These are phyloP conservation scores for Vicugna pacos DNA, from an alignment of 2,113 vertebrate genomes.

Conservation along the genomic window DNA sequence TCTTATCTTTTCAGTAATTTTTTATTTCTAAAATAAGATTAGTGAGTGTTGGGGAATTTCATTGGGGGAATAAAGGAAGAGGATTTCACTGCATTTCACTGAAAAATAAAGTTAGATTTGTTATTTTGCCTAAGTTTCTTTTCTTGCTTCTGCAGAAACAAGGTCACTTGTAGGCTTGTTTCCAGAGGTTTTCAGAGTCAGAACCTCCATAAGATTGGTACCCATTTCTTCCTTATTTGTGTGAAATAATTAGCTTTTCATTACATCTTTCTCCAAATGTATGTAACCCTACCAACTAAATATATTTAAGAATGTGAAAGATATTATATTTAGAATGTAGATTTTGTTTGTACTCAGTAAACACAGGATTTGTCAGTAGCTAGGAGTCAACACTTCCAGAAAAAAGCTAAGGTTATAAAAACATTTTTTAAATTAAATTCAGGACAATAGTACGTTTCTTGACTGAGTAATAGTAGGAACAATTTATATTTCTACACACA, in stretches of 20 bases:
- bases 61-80: neutral
- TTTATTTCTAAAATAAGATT: conserved; percentile 41
- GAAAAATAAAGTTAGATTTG: neutral
- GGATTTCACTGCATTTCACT: neutral
- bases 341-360: conserved; percentile 8
- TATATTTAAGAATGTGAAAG: conserved; percentile 47
- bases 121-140: neutral
- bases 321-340: neutral
- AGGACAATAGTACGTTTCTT: neutral
- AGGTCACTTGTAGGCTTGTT: neutral
- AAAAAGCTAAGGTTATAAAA: neutral
- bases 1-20: neutral
- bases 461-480: neutral
- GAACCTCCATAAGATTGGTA: neutral
- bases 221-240: neutral
- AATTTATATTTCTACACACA: neutral
- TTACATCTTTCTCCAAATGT: neutral
- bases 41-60: neutral
- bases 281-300: neutral
- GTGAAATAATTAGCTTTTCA: neutral
- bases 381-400: neutral
- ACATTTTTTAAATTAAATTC: neutral
- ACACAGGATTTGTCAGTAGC: neutral
- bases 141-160: neutral
- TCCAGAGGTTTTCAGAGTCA: neutral